phyloP scores from a whole-genome alignment of 2,113 vertebrate genomes.

The Xiphophorus couchianus region DNA sequence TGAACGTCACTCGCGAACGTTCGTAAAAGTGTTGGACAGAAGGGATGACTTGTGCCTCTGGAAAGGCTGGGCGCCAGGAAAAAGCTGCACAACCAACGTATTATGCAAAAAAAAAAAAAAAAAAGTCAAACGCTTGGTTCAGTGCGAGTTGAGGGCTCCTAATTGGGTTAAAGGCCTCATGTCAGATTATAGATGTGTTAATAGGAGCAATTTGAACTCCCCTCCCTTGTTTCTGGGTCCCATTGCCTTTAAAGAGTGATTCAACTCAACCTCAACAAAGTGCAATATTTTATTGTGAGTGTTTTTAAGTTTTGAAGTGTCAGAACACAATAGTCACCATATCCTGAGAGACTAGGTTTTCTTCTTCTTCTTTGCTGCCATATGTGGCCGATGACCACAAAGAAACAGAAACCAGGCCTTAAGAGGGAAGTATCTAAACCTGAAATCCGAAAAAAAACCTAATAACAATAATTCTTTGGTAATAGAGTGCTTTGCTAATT shows the following conservation, averaged over 20 bases:
- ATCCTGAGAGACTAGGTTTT: conserved; percentile 10
- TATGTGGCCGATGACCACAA: neutral
- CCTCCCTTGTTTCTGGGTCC: conserved; percentile 3
- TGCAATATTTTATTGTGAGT: conserved; percentile 6
- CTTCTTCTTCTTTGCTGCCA: neutral
- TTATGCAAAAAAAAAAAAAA: conserved; percentile 26
- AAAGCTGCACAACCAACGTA: conserved; percentile 61
- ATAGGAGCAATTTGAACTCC: conserved; percentile 34
- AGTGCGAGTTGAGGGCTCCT: conserved; percentile 32
- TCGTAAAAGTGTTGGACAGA: conserved; percentile 64
- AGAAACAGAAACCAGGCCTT: too few species aligned
- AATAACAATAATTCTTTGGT: neutral
- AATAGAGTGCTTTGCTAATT: conserved; percentile 9
- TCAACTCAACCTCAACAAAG: conserved; percentile 6
- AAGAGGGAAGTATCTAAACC: neutral
- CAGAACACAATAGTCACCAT: conserved; percentile 51
- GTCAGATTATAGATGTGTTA: conserved; percentile 52
- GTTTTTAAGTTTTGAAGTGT: neutral
- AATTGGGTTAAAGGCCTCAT: conserved; percentile 53
- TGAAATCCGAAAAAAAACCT: neutral
- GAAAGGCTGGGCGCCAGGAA: conserved; percentile 62
- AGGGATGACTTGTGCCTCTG: conserved; percentile 61
- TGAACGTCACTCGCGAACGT: conserved; percentile 58
- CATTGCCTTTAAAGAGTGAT: conserved; percentile 8
- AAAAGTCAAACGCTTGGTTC: conserved; percentile 44